Conservation (phyloP, 64 coral and sea anemone species). For the Porites australiensis region DNA sequence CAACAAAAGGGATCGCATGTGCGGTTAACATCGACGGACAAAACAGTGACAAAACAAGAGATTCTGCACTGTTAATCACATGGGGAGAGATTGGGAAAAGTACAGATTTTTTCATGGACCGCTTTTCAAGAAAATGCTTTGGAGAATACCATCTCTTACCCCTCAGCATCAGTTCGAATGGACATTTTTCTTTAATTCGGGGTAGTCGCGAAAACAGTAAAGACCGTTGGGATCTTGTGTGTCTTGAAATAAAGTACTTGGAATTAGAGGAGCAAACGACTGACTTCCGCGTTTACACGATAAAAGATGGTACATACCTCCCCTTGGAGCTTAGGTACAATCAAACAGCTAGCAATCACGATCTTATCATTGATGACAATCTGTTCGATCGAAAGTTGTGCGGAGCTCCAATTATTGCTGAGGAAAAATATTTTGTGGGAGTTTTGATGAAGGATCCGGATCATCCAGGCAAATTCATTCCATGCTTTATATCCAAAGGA, state of each 20-base stretch:
- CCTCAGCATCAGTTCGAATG: too few species aligned
- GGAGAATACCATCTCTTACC: neutral
- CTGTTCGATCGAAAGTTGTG: neutral
- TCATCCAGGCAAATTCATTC: too few species aligned
- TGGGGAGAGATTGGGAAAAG: neutral
- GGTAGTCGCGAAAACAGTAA: neutral
- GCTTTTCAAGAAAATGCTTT: neutral
- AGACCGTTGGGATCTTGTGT: neutral
- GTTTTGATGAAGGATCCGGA: too few species aligned
- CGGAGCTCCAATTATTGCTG: neutral
- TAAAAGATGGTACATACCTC: neutral
- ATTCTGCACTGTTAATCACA: neutral
- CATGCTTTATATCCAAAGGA: too few species aligned
- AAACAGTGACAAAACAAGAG: too few species aligned
- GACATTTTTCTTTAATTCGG: neutral
- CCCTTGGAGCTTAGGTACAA: neutral
- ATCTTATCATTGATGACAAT: neutral
- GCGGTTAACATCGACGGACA: neutral
- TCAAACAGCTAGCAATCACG: neutral
- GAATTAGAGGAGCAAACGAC: neutral
- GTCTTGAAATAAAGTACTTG: neutral
- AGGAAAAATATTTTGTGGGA: too few species aligned
- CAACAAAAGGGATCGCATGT: constrained; percentile 3
- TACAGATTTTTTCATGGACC: neutral
- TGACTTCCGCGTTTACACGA: neutral